Conservation (phyloP, 1,140 invertebrate species). For the Scaptodrosophila lebanonensis region DNA sequence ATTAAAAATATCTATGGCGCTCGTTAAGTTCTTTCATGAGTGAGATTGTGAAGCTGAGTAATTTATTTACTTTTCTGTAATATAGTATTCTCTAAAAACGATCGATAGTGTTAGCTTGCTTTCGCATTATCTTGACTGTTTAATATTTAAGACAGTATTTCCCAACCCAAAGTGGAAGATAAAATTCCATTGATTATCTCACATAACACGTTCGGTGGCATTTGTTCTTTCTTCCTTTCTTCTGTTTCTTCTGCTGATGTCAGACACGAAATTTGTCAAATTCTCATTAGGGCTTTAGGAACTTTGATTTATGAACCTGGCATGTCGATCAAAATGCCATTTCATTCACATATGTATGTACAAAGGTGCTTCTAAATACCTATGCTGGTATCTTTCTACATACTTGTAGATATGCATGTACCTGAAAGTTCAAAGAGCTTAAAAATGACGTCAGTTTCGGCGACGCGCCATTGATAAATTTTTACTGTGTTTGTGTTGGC, state of each 20-base stretch:
- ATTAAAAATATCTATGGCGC: no score
- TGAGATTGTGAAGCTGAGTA: no score
- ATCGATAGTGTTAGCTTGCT: no score
- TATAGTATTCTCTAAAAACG: no score
- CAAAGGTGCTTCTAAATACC: no score
- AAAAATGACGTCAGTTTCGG: slow-evolving; percentile 41
- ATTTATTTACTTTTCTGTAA: no score
- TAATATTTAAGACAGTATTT: slow-evolving; percentile 3
- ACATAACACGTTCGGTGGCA: slow-evolving; percentile 3
- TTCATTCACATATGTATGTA: not conserved
- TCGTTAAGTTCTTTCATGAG: no score
- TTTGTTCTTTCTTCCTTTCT: no score
- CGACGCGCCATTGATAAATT: slow-evolving; percentile 36
- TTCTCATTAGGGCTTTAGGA: slow-evolving; percentile 22
- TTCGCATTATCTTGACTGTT: no score
- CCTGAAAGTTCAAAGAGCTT: slow-evolving; percentile 52
- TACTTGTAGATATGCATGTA: no score
- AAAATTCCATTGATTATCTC: slow-evolving; percentile 26
- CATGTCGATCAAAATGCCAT: not conserved
- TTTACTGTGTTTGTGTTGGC: slow-evolving; percentile 22
- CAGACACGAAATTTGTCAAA: slow-evolving; percentile 9
- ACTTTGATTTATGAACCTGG: slow-evolving; percentile 33
- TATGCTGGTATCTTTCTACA: no score
- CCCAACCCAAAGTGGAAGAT: slow-evolving; percentile 10
- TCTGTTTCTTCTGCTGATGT: slow-evolving; percentile 3